Base-by-base conservation (phyloP, 2,113 vertebrate genomes). In the Pluvianellus socialis region DNA sequence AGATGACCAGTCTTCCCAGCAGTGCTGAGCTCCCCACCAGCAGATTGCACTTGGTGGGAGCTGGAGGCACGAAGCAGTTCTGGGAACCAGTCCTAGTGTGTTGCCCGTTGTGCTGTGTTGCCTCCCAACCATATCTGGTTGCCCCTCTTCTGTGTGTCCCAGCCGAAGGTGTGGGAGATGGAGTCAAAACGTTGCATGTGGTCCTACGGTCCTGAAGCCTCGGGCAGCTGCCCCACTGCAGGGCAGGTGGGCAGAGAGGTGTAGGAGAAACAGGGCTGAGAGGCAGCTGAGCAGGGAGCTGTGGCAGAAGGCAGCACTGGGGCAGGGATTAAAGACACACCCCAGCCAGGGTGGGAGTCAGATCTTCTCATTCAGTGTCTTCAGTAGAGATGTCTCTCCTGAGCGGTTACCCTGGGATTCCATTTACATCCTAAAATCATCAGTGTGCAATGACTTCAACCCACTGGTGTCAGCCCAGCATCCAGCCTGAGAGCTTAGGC, bases 41-140 rank as follows among this genome's bases (percentile, higher is more conserved):
- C 47, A 63, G 16, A 4, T 5, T 17, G 42, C 5, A 0, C 20
- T 40, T 63, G 56, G 45, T 61, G 35, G 45, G 63, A 72, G 47
- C 58, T 67, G 79, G 83, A 23, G 35, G 58, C 17, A 0, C 56
- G 22, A 45, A 45, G 63, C 32, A 75, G 45, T 53, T 47, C 74
- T 47, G 35, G 52, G 52, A 66, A 35, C 52, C 52, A 19, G 38
- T 7, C 42, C 63, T 7, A 4, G 38, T 0, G 5, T 2, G 0
- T 26, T 59, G 82, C 44, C 22, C 10, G 0, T 3, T 32, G 79
- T 3, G 4, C 33, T 45, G 27, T 28, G 47, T n/a, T 56, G 27
- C 28, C 58, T 77, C 79, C 58, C 50, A 75, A 2, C 20, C 32
- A 7, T 16, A 4, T 6, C 74, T 72, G 52, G 17, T 16, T 59